Conservation (phyloP, 2,113 vertebrate genomes). For the Myxocyprinus asiaticus region DNA sequence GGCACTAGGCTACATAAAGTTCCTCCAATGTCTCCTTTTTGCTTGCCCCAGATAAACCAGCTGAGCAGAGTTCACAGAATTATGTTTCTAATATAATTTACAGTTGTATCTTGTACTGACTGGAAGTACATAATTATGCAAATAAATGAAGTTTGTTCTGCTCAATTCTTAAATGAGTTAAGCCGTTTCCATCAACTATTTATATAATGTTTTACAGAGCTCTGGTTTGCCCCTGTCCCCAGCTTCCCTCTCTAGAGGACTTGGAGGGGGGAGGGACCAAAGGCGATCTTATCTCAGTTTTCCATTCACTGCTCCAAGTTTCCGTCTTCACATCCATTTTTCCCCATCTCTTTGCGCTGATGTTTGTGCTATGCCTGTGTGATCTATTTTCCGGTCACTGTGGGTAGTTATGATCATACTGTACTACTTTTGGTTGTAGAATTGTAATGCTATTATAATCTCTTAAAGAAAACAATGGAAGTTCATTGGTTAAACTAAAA, state of each 20-base stretch:
- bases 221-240: neutral
- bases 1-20: no score
- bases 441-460: neutral
- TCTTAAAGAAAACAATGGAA: neutral
- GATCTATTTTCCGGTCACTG: neutral
- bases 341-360: neutral
- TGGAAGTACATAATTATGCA: neutral
- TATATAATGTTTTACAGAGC: constrained; percentile 8
- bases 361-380: neutral
- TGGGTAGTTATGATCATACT: constrained; percentile 14
- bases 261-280: constrained; percentile 13
- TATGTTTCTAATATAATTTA: neutral
- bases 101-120: no score
- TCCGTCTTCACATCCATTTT: constrained; percentile 38
- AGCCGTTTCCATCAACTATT: neutral
- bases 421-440: no score
- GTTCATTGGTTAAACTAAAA: constrained; percentile 18
- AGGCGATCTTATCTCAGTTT: constrained; percentile 54
- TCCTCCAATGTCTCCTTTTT: no score
- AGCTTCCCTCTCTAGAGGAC: neutral
- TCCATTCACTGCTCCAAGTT: constrained; percentile 56
- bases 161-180: neutral
- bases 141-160: neutral
- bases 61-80: neutral
- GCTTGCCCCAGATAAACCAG: no score